Percentiles rank a stretch among this genome's conserved stretches.
Conservation (phyloP, 2,888 invertebrate genomes). For the Cryptus viduatorius region DNA sequence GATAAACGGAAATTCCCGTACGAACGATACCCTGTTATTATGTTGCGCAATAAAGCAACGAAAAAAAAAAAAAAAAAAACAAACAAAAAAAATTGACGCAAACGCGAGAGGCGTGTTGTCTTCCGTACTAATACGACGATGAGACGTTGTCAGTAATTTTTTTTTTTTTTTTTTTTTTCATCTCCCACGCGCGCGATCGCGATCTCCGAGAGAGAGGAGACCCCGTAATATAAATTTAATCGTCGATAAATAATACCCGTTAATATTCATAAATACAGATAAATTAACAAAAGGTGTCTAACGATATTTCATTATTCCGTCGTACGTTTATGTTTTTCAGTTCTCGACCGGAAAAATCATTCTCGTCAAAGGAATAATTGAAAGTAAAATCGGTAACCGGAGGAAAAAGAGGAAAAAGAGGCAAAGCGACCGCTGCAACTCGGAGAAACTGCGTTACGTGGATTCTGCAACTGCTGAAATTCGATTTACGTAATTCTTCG, state of each 20-base stretch:
- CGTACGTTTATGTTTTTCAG: conserved; percentile 27
- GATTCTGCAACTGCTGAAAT: conserved; percentile 11
- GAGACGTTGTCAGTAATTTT: conserved; percentile 32
- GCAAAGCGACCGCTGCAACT: conserved; percentile 11
- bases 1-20: conserved; percentile 14
- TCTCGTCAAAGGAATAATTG: neutral
- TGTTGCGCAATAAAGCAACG: conserved; percentile 46
- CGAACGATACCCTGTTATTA: conserved; percentile 27
- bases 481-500: conserved; percentile 30
- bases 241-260: neutral
- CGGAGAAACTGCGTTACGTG: conserved; percentile 24
- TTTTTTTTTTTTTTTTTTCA: conserved; percentile 34
- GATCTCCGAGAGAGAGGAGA: neutral
- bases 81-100: conserved; percentile 35
- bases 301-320: neutral
- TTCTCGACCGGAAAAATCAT: conserved; percentile 11
- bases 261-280: neutral
- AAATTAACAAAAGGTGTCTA: too few species aligned
- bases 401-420: conserved; percentile 19
- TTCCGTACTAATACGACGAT: conserved; percentile 48
- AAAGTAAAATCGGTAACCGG: neutral
- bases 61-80: conserved; percentile 43
- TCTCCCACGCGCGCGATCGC: neutral
- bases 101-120: conserved; percentile 30
- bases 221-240: neutral